Conservation (phyloP, 1,140 invertebrate species). For the Oppia nitens region DNA sequence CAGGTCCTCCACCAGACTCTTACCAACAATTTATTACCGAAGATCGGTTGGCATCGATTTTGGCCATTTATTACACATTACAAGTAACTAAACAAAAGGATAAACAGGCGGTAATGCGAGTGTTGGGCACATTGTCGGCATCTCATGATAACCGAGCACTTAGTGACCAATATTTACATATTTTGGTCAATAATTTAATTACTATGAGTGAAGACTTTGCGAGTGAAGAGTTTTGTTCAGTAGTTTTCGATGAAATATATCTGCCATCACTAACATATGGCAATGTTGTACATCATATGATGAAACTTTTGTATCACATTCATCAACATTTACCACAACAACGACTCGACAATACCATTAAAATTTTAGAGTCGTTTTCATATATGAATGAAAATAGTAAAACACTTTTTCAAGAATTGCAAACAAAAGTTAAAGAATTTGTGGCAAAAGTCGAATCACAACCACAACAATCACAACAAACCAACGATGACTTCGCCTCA, state of each 20-base stretch:
- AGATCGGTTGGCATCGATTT: slow-evolving; percentile 69
- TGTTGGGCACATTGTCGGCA: slow-evolving; percentile 64
- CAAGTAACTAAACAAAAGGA: slow-evolving; percentile 65
- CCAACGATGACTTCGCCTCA: background rate
- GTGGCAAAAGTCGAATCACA: slow-evolving; percentile 29
- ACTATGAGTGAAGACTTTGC: slow-evolving; percentile 79
- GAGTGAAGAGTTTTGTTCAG: slow-evolving; percentile 84
- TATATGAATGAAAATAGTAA: slow-evolving; percentile 71
- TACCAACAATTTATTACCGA: slow-evolving; percentile 71
- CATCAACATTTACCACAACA: slow-evolving; percentile 63
- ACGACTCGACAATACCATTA: slow-evolving; percentile 42
- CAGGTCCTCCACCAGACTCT: slow-evolving; percentile 75
- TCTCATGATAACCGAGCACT: slow-evolving; percentile 80
- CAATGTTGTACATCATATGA: slow-evolving; percentile 78
- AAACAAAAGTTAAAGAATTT: slow-evolving; percentile 54
- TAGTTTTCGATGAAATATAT: slow-evolving; percentile 90
- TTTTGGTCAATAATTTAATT: slow-evolving; percentile 68
- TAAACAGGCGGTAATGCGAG: slow-evolving; percentile 61
- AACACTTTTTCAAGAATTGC: slow-evolving; percentile 52
- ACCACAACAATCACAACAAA: background rate
- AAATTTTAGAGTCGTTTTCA: slow-evolving; percentile 4
- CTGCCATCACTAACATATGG: slow-evolving; percentile 39
- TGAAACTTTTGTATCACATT: slow-evolving; percentile 82
- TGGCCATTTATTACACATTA: slow-evolving; percentile 88
- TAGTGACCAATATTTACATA: slow-evolving; percentile 87